Conservation (phyloP, 2,797 vertebrate species). For the Mormyrus proboscirostris region DNA sequence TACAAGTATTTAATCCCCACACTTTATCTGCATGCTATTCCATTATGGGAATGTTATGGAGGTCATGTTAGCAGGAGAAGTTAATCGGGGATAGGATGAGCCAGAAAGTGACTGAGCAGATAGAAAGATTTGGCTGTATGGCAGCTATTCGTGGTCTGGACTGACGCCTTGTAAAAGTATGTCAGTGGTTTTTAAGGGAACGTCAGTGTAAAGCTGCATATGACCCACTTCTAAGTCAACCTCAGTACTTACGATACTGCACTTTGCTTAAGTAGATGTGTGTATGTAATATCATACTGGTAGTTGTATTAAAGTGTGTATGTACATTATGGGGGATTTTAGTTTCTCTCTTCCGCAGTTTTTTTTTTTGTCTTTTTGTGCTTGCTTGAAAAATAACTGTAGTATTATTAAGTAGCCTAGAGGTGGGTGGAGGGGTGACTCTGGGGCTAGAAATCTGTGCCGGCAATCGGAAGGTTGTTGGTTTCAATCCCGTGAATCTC, state of each 20-base stretch:
- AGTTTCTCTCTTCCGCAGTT: neutral
- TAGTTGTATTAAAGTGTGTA: neutral
- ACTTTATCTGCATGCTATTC: neutral
- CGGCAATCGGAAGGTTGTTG: neutral
- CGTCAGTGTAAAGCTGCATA: neutral
- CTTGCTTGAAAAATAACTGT: neutral
- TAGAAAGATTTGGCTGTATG: neutral
- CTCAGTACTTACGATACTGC: neutral
- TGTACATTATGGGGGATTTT: neutral
- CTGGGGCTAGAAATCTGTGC: neutral
- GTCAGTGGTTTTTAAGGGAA: neutral
- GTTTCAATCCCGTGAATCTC: neutral
- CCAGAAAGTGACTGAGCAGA: neutral
- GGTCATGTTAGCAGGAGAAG: neutral
- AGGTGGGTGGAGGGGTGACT: neutral
- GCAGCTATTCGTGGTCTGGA: neutral
- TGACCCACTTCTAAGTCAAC: neutral
- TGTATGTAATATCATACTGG: neutral
- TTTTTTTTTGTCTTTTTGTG: neutral
- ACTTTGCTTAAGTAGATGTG: neutral
- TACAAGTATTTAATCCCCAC: neutral
- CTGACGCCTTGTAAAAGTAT: neutral
- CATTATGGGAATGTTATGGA: neutral
- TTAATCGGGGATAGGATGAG: neutral
- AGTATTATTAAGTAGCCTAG: neutral